phyloP scores from a whole-genome alignment of 2,888 invertebrate species.

The Lacanobia wlatinum region DNA sequence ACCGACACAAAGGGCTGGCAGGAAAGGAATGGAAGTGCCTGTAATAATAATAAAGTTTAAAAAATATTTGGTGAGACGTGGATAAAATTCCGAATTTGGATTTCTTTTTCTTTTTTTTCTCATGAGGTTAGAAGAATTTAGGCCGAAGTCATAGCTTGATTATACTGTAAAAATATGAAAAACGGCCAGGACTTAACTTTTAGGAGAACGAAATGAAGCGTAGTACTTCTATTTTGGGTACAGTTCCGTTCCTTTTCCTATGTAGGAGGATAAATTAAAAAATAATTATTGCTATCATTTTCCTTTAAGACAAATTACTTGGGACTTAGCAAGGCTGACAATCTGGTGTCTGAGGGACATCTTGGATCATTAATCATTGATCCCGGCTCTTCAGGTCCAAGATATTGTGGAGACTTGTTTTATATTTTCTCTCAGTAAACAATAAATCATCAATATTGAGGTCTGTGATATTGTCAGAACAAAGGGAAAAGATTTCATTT shows the following conservation, averaged over 20 bases:
- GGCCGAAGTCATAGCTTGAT: constrained; percentile 18
- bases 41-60: constrained; percentile 63
- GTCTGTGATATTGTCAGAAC: constrained; percentile 57
- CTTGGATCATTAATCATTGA: constrained; percentile 70
- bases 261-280: constrained; percentile 45
- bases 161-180: constrained; percentile 24
- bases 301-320: constrained; percentile 70
- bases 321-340: constrained; percentile 57
- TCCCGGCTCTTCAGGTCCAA: constrained; percentile 60
- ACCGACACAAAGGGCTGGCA: constrained; percentile 60
- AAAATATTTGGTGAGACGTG: constrained; percentile 60
- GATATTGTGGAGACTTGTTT: constrained; percentile 58
- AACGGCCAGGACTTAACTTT: constrained; percentile 11
- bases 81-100: constrained; percentile 51
- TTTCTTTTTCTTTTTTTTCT: constrained; percentile 38
- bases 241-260: neutral
- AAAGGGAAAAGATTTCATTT: constrained; percentile 54
- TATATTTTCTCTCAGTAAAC: constrained; percentile 60
- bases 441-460: constrained; percentile 65
- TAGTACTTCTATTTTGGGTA: neutral
- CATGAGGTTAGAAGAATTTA: constrained; percentile 45
- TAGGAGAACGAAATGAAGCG: constrained; percentile 2
- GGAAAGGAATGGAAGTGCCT: constrained; percentile 57
- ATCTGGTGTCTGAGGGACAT: constrained; percentile 66
- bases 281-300: constrained; percentile 63